Percentiles rank a stretch among this genome's conserved stretches.
These are phyloP conservation scores for Diplolepis rosae DNA, from an alignment of 2,888 invertebrate genomes.

Conservation along the genomic window DNA sequence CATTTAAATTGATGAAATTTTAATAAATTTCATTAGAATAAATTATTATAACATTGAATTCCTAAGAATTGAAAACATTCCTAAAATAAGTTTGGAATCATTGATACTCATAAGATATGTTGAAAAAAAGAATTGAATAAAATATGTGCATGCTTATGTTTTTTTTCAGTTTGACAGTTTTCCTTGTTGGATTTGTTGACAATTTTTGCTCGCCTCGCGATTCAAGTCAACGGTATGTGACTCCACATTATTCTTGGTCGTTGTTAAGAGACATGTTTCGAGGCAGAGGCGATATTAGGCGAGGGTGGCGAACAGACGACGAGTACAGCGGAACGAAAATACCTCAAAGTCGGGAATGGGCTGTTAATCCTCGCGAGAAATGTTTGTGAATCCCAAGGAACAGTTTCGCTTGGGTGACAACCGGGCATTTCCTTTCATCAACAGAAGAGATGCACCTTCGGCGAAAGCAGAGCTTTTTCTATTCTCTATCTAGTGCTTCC, in stretches of 20 bases:
- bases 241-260: constrained; percentile 1
- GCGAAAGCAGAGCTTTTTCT: constrained; percentile 1
- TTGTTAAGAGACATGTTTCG: constrained; percentile 21
- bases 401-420: constrained; percentile 13
- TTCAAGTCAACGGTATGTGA: neutral
- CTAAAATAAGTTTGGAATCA: no score
- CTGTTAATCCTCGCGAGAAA: constrained; percentile 49
- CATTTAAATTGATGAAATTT: no score
- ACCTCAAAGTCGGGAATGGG: constrained; percentile 53
- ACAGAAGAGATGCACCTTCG: neutral
- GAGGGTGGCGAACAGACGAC: constrained; percentile 15
- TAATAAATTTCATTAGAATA: no score
- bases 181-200: neutral
- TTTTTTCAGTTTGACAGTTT: neutral
- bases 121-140: no score
- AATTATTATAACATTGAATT: no score
- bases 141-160: no score
- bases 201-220: neutral
- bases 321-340: constrained; percentile 51
- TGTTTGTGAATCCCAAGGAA: constrained; percentile 19
- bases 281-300: constrained; percentile 19
- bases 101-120: no score
- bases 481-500: neutral
- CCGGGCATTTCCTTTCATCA: constrained; percentile 2
- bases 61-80: no score